A percentile compares a stretch with the other conserved stretches of the same genome.
Evolutionary conservation across 2,113 vertebrate species (phyloP).

Genomic region (Aphyosemion australe): DNA sequence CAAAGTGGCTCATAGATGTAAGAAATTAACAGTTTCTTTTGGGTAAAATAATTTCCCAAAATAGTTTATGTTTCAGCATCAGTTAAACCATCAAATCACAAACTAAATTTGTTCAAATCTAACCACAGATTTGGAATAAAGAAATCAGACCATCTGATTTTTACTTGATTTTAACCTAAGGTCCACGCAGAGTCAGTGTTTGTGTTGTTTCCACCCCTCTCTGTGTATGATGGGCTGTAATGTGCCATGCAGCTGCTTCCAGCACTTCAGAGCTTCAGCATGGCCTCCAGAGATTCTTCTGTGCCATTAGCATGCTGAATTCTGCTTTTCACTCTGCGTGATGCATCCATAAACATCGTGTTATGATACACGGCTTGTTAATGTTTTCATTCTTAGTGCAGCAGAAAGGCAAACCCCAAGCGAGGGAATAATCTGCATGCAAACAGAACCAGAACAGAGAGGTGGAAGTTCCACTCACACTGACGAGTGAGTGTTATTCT

Average conservation of each 20-base stretch:
- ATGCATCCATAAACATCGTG: background rate
- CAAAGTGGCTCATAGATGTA: too few relatives aligned
- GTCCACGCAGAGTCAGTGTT: too few relatives aligned
- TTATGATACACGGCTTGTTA: slow-evolving; percentile 6
- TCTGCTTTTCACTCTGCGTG: background rate
- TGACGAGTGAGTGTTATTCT: slow-evolving; percentile 7
- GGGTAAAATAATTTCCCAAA: too few relatives aligned
- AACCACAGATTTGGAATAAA: too few relatives aligned
- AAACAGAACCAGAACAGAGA: background rate
- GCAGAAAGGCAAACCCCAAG: slow-evolving; percentile 4
- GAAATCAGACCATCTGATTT: background rate
- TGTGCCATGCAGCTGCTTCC: too few relatives aligned
- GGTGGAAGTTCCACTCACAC: background rate
- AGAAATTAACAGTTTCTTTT: too few relatives aligned
- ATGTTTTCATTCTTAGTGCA: slow-evolving; percentile 4
- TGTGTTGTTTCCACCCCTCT: too few relatives aligned
- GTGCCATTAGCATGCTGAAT: slow-evolving; percentile 12
- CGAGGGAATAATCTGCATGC: slow-evolving; percentile 14
- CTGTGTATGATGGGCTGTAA: too few relatives aligned
- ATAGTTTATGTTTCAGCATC: too few relatives aligned
- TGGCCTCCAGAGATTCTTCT: slow-evolving; percentile 1
- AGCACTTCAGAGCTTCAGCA: background rate
- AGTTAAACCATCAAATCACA: too few relatives aligned
- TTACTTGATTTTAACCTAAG: too few relatives aligned
- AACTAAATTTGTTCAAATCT: too few relatives aligned